Conservation (phyloP, 2,888 invertebrate species). For the Nudaria mundana region DNA sequence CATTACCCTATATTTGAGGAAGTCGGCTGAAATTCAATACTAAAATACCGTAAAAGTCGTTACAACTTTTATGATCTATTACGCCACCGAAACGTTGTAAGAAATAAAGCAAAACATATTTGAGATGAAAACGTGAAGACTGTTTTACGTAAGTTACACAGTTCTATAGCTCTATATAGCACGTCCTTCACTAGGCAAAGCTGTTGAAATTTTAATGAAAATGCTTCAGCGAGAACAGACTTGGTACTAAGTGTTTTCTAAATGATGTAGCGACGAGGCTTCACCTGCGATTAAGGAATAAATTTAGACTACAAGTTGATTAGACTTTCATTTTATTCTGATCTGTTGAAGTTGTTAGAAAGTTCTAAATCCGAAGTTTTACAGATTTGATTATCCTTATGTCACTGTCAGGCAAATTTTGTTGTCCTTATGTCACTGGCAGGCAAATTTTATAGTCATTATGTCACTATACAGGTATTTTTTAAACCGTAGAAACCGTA, state of each 20-base stretch:
- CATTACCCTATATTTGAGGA: no score
- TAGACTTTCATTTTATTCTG: slow-evolving; percentile 1
- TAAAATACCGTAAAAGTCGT: not conserved
- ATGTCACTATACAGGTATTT: no score
- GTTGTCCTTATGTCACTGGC: no score
- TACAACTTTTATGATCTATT: slow-evolving; percentile 18
- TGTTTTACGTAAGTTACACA: slow-evolving; percentile 19
- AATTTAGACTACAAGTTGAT: not conserved
- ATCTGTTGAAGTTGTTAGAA: no score
- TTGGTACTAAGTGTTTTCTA: slow-evolving; percentile 15
- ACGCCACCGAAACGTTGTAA: slow-evolving; percentile 2
- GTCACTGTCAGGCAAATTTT: no score
- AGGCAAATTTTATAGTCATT: no score
- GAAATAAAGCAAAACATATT: slow-evolving; percentile 6
- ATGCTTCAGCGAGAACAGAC: slow-evolving; percentile 17
- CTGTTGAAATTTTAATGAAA: slow-evolving; percentile 33
- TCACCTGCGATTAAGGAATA: slow-evolving; percentile 4
- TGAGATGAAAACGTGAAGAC: slow-evolving; percentile 2
- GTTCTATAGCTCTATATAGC: slow-evolving; percentile 19
- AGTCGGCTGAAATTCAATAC: no score
- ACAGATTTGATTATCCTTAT: no score
- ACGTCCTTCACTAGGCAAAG: slow-evolving; percentile 21
- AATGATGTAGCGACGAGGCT: slow-evolving; percentile 12
- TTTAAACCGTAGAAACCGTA: no score
- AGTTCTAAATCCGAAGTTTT: no score